Evolutionary conservation across 2,888 invertebrate species (phyloP), one percentile per base, ranked within the genome.

Genomic region (Caenorhabditis doughertyi): DNA sequence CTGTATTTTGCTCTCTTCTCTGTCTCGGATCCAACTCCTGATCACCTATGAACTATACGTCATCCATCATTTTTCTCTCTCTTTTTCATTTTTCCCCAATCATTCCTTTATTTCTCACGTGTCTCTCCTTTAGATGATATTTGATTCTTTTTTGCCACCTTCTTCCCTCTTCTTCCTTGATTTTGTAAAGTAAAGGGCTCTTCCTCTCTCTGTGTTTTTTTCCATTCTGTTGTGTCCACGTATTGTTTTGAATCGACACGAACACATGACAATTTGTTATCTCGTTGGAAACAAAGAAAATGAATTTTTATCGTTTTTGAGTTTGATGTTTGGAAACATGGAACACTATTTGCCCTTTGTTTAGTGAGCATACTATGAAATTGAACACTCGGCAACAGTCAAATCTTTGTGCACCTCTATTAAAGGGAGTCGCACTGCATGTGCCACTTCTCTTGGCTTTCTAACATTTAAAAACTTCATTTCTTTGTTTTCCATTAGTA

Each of bases 71-170:
- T 73, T 64, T 53, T 53, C 39, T 25, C n/a, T 18, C 53, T 47
- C 27, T 9, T 60, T 27, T n/a, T 27, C 3, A 4, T 16, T 21
- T 72, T 27, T 44, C 13, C 56, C 27, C 56, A 39, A 64, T 64
- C 64, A 55, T 51, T 35, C 55, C 42, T 55, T 18, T 42, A 49
- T 29, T 49, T 64, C 64, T 65, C 65, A 49, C 32, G 32, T 35
- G 64, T 3, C 42, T 47, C 44, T 47, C 35, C 51, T 65, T 23
- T 39, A 35, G 51, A 49, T 51, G 65, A 65, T 65, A 65, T 65
- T 65, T 65, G 65, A 65, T 65, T 49, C 64, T 62, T 32, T 53
- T 53, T 73, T 47, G 29, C 56, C 76, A 25, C 58, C 56, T 49
- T 56, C 74, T 47, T 25, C 53, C 42, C 9, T 27, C 32, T 49